Base-by-base conservation (phyloP, 2,113 vertebrate genomes). In the Bathybates hornii region DNA sequence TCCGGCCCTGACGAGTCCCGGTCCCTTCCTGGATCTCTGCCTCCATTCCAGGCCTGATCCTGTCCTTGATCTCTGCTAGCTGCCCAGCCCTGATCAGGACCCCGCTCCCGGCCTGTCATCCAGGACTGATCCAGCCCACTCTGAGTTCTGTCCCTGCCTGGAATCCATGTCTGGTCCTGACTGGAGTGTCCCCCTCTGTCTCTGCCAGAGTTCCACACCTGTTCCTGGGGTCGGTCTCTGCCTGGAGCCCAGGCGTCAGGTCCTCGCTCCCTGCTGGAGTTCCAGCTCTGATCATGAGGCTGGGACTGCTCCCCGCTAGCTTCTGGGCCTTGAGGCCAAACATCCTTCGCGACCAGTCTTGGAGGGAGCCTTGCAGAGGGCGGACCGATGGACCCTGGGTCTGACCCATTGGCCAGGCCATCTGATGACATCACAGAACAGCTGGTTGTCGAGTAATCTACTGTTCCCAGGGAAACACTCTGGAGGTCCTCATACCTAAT, bases 291-390 rank as follows among this genome's bases (percentile, higher is more conserved):
- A 43, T 92, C 85, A 78, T 88, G 66, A 84, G 87, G 41, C 78
- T 91, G 91, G 66, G 85, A 11, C 29, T 81, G 81, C 85, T 89
- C 68, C 50, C 87, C 50, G 91, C 80, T 16, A 5, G n/a, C 11
- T n/a, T 93, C 94, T 1, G 82, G 90, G 57, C 83, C 92, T 34
- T 80, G 91, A 90, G 83, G 94, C 93, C 61, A 95, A 16, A 71
- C 71, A 2, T 95, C 96, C 87, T 96, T 97, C 73, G 94, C 95
- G 80, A 95, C 94, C 92, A 96, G 45, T 89, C 96, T 96, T 81
- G 96, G 97, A 4, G 95, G 93, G 6, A 97, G 95, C 63, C 96
- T 95, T 32, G 93, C 89, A 41, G 97, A 92, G 53, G 96, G 88
- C 2, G 89, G 78, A 66, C 94, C 95, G 89, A 96, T 89, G 27